phyloP scores from a whole-genome alignment of 1,140 invertebrate species.

The Drosophila truncata region DNA sequence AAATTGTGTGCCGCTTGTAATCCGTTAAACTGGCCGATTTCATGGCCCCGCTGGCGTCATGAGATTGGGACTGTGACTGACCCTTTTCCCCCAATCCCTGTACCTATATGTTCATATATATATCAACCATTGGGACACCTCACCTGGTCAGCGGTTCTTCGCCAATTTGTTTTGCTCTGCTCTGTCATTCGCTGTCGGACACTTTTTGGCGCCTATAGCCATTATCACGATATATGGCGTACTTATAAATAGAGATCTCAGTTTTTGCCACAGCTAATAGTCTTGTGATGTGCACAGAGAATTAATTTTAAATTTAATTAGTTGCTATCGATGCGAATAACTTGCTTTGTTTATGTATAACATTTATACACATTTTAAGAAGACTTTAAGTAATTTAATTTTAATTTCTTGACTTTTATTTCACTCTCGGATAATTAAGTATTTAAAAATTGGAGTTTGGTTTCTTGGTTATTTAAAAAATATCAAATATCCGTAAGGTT shows the following conservation, averaged over 20 bases:
- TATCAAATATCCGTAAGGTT: neutral
- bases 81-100: neutral
- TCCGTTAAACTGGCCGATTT: constrained; percentile 66
- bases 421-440: neutral
- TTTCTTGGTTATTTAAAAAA: neutral
- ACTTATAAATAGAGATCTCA: constrained; percentile 42
- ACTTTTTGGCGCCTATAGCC: constrained; percentile 45
- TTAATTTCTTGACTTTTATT: neutral
- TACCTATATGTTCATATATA: neutral
- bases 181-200: constrained; percentile 49
- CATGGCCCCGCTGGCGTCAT: constrained; percentile 72
- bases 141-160: constrained; percentile 52
- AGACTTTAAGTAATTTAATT: neutral
- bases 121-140: constrained; percentile 34
- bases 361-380: neutral
- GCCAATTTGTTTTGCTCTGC: constrained; percentile 49
- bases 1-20: constrained; percentile 35
- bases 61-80: neutral
- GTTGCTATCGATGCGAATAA: neutral
- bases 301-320: constrained; percentile 6
- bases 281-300: neutral
- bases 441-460: fast-evolving
- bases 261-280: constrained; percentile 25
- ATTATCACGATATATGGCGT: constrained; percentile 12
- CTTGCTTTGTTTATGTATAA: neutral